These are phyloP conservation scores for Rachycentron canadum DNA, from an alignment of 2,797 vertebrate species.

Conservation along the genomic window DNA sequence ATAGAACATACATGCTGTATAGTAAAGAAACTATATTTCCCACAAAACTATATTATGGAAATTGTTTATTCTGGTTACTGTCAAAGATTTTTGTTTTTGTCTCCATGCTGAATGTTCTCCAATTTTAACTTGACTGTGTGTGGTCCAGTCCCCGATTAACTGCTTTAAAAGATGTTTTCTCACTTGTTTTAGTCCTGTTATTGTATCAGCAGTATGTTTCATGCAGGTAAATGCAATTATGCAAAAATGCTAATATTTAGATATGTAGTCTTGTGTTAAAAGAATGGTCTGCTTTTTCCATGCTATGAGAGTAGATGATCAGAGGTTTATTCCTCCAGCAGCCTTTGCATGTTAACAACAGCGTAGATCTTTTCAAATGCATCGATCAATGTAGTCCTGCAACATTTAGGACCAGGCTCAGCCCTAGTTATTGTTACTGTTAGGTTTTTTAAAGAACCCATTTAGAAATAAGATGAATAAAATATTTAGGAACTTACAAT, in stretches of 20 bases:
- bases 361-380: slow-evolving; percentile 34
- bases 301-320: slow-evolving; percentile 21
- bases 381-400: slow-evolving; percentile 29
- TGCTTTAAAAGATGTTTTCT: slow-evolving; percentile 3
- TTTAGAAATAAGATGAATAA: slow-evolving; percentile 27
- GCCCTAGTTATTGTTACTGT: slow-evolving; percentile 13
- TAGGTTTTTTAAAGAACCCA: slow-evolving; percentile 23
- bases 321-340: slow-evolving; percentile 16
- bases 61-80: slow-evolving; percentile 33
- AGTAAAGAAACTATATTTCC: slow-evolving; percentile 55
- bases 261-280: slow-evolving; percentile 33
- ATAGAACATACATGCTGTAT: slow-evolving; percentile 45
- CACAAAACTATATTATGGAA: slow-evolving; percentile 41
- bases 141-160: slow-evolving; percentile 12
- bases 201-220: slow-evolving; percentile 35
- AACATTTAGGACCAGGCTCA: slow-evolving; percentile 24
- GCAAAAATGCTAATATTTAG: slow-evolving; percentile 24
- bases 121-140: background rate
- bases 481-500: slow-evolving; percentile 16
- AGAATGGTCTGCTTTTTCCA: slow-evolving; percentile 38
- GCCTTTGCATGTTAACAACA: slow-evolving; percentile 54
- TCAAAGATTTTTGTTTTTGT: slow-evolving; percentile 30
- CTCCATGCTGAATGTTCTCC: slow-evolving; percentile 13
- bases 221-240: slow-evolving; percentile 43
- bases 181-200: slow-evolving; percentile 17